Percentiles rank a stretch among this genome's conserved stretches.
Conservation (phyloP, 1,140 invertebrate genomes). For the Eurosta solidaginis region DNA sequence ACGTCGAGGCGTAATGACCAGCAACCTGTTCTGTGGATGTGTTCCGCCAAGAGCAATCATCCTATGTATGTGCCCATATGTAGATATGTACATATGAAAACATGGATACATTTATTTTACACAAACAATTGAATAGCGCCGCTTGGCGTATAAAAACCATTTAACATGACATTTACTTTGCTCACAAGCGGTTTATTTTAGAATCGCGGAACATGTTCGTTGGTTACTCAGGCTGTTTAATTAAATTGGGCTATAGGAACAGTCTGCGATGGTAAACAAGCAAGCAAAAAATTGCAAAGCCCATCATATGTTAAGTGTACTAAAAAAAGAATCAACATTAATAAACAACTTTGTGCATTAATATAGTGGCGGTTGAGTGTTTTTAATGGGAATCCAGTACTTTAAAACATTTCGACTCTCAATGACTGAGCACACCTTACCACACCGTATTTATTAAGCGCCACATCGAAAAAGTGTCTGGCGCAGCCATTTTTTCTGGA, state of each 20-base stretch:
- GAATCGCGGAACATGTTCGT: not conserved
- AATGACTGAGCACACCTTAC: conserved; percentile 52
- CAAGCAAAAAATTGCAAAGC: conserved; percentile 28
- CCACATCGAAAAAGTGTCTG: not conserved
- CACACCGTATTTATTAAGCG: conserved; percentile 36
- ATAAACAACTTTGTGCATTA: conserved; percentile 36
- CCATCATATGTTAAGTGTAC: conserved; percentile 17
- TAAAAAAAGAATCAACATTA: not conserved
- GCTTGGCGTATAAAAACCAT: conserved; percentile 52
- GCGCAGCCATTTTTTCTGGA: not conserved
- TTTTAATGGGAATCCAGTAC: conserved; percentile 58
- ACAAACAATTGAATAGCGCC: not conserved
- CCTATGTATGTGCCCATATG: too few species aligned
- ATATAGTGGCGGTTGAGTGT: conserved; percentile 42
- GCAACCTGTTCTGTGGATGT: not conserved
- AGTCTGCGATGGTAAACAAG: not conserved
- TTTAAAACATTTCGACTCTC: conserved; percentile 30
- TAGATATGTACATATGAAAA: too few species aligned
- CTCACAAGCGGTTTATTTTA: conserved; percentile 41
- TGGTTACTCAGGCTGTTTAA: conserved; percentile 29
- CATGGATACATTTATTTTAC: not conserved
- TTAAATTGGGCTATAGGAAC: not conserved
- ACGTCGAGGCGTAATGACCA: not conserved
- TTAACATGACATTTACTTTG: conserved; percentile 37
- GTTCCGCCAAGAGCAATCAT: too few species aligned